A percentile compares a stretch with the other conserved stretches of the same genome.
These are phyloP conservation scores for Bos javanicus DNA, from an alignment of 2,113 vertebrate genomes.

Conservation along the genomic window DNA sequence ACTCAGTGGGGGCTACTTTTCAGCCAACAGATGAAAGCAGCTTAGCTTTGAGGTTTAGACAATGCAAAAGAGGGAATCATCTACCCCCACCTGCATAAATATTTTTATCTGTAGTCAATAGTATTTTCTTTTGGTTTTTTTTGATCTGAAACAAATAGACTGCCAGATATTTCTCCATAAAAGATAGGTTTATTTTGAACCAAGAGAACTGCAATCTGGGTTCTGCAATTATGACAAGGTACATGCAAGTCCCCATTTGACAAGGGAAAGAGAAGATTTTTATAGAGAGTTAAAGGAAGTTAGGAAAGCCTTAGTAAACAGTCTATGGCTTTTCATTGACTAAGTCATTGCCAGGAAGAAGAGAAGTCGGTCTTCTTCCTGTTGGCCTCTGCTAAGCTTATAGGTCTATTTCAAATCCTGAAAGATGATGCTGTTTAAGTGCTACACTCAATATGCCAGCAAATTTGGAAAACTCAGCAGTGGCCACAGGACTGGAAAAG, in stretches of 20 bases:
- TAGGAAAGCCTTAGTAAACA: background rate
- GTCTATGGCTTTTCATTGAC: background rate
- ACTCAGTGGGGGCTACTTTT: background rate
- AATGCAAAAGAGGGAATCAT: background rate
- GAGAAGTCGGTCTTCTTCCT: background rate
- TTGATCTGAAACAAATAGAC: background rate
- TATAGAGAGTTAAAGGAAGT: background rate
- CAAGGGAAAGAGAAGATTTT: background rate
- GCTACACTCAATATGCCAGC: too few species aligned
- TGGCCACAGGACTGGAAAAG: too few species aligned
- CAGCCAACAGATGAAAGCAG: background rate
- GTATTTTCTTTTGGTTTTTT: background rate
- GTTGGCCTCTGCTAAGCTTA: background rate
- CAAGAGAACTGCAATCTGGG: background rate
- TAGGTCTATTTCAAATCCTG: background rate
- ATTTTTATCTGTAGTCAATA: slow-evolving; percentile 16
- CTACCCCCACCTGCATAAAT: background rate
- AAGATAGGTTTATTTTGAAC: background rate
- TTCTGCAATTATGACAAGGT: background rate
- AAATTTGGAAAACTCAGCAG: too few species aligned
- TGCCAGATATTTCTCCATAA: background rate
- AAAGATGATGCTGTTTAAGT: too few species aligned
- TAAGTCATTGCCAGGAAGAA: background rate
- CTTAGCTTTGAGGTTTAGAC: background rate
- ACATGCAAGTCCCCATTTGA: background rate